Base-by-base conservation (phyloP, 2,888 invertebrate genomes). In the Xestia ashworthii region DNA sequence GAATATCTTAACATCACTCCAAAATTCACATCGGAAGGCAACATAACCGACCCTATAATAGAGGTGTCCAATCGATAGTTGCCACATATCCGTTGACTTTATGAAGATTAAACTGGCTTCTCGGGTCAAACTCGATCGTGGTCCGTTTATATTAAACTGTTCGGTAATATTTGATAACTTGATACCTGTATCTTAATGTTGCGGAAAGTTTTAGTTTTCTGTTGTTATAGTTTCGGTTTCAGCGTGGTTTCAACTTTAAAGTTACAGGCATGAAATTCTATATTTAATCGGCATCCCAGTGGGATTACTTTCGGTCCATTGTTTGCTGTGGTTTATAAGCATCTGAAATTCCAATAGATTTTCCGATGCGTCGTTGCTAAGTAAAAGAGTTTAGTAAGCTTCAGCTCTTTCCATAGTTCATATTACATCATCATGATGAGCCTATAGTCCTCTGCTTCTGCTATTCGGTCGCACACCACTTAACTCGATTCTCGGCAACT, bases 31-130 rank as follows among this genome's bases (percentile, higher is more conserved):
- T 65, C 67, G 16, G n/a, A 25, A 55, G 55, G 62, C 72, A 67
- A 60, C 41, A 72, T 66, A 68, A 50, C 48, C 32, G 55, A 82
- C 14, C 5, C 22, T 71, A 25, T 73, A 32, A 32, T 86, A 70
- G 78, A 71, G 71, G 58, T 73, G 46, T 78, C 46, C 46, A 71
- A 83, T 75, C 86, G 78, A 78, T 86, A 78, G 70, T 70, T 67
- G 32, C 77, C 41, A 71, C 62, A 73, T 76, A 86, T 72, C 65
- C 71, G 73, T 67, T 76, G 71, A 83, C 71, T 86, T 86, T 86
- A 86, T 83, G 84, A 64, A 83, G 87, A 84, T 84, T 84, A 83
- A 78, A 78, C 79, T 83, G 65, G 60, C 69, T 79, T 76, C 41
- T 78, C 11, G 70, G 76, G 76, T 74, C 73, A 65, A 73, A 60